A percentile compares a stretch with the other conserved stretches of the same genome.
These are phyloP conservation scores for Heterochromis multidens DNA, from an alignment of 2,113 vertebrate species.

Conservation along the genomic window DNA sequence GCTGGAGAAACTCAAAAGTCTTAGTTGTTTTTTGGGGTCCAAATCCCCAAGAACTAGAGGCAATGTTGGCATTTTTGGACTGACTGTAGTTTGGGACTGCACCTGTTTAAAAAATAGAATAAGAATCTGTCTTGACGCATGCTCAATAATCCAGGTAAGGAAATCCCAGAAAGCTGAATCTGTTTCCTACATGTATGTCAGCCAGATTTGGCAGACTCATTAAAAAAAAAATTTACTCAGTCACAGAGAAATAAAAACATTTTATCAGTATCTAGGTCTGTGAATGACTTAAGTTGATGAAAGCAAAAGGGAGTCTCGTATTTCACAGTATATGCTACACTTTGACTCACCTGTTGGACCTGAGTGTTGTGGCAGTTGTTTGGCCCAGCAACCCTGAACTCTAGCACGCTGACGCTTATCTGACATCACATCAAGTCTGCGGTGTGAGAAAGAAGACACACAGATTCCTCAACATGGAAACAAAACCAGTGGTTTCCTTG, in stretches of 20 bases:
- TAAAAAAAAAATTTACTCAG: not conserved
- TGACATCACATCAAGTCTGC: constrained; percentile 72
- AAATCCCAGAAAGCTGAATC: too few relatives aligned
- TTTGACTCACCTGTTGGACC: constrained; percentile 65
- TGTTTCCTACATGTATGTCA: not conserved
- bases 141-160: too few relatives aligned
- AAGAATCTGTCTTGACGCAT: too few relatives aligned
- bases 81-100: not conserved
- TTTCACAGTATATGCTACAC: not conserved
- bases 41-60: constrained; percentile 63
- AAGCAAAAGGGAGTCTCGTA: not conserved
- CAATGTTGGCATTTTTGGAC: not conserved
- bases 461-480: not conserved
- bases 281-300: not conserved
- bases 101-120: not conserved
- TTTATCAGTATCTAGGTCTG: too few relatives aligned
- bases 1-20: constrained; percentile 80
- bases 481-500: not conserved
- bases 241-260: not conserved
- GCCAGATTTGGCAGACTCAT: not conserved
- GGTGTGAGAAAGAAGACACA: not conserved
- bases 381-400: constrained; percentile 92
- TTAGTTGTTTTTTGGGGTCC: constrained; percentile 66
- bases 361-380: constrained; percentile 58
- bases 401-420: constrained; percentile 82